These are phyloP conservation scores for Synanthedon formicaeformis DNA, from an alignment of 2,888 invertebrate genomes.

Conservation along the genomic window DNA sequence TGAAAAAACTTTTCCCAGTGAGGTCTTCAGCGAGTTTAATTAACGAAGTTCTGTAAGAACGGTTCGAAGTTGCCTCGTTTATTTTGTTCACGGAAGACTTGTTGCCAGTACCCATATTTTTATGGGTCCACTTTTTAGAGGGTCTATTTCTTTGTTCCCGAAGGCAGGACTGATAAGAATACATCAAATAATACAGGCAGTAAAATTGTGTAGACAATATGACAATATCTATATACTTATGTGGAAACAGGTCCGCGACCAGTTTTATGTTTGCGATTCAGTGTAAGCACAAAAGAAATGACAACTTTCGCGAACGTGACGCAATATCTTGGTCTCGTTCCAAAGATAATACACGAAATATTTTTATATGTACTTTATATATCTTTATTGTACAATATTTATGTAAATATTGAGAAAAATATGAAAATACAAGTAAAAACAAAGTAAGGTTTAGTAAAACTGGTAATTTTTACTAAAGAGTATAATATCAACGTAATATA, in stretches of 20 bases:
- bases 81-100: conserved; percentile 19
- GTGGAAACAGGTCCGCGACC: conserved; percentile 49
- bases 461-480: too few species aligned
- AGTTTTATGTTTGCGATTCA: conserved; percentile 67
- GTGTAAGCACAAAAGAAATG: conserved; percentile 67
- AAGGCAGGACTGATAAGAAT: conserved; percentile 51
- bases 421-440: too few species aligned
- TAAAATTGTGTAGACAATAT: conserved; percentile 60
- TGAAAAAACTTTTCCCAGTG: conserved; percentile 64
- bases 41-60: conserved; percentile 42
- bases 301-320: conserved; percentile 52
- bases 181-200: conserved; percentile 52
- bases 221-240: conserved; percentile 13
- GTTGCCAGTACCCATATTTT: conserved; percentile 32
- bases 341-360: too few species aligned
- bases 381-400: too few species aligned
- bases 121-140: conserved; percentile 42
- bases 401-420: too few species aligned
- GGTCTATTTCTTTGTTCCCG: conserved; percentile 25
- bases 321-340: conserved; percentile 1
- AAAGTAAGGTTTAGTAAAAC: too few species aligned
- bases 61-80: conserved; percentile 13
- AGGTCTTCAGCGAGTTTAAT: conserved; percentile 66
- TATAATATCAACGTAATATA: too few species aligned
- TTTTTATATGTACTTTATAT: conserved; percentile 1